Conservation (phyloP, 2,888 invertebrate genomes). For the Drosophila rellima region DNA sequence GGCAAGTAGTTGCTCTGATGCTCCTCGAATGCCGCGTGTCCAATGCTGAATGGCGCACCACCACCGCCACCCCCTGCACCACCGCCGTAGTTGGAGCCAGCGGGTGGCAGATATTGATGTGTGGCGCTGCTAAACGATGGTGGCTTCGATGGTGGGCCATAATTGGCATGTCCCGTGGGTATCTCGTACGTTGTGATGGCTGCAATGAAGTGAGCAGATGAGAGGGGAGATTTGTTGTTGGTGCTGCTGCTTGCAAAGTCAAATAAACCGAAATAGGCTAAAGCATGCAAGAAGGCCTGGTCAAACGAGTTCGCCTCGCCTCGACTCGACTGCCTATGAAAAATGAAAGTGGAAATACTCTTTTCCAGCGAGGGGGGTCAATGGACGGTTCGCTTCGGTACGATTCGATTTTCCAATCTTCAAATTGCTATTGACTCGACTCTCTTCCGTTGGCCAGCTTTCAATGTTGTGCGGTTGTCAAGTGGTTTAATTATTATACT, state of each 20-base stretch:
- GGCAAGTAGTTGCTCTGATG: constrained; percentile 84
- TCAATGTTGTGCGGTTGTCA: constrained; percentile 45
- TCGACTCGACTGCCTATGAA: not conserved
- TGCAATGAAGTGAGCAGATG: constrained; percentile 55
- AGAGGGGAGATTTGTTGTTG: constrained; percentile 6
- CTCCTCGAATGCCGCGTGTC: constrained; percentile 84
- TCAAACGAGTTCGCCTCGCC: constrained; percentile 61
- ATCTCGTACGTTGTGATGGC: constrained; percentile 85
- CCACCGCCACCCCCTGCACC: constrained; percentile 73
- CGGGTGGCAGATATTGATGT: constrained; percentile 84
- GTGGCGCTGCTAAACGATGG: constrained; percentile 83
- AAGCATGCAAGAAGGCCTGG: constrained; percentile 42
- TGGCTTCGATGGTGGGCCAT: constrained; percentile 85
- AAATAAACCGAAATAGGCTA: constrained; percentile 57
- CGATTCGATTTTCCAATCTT: not conserved
- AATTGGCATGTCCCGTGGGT: constrained; percentile 82
- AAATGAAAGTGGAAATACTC: constrained; percentile 71
- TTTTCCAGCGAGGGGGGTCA: constrained; percentile 45
- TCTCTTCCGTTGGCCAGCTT: constrained; percentile 53
- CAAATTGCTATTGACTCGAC: constrained; percentile 17
- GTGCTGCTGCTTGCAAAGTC: constrained; percentile 28
- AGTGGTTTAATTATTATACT: constrained; percentile 53
- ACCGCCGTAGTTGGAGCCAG: constrained; percentile 67
- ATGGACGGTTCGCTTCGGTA: constrained; percentile 48
- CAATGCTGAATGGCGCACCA: constrained; percentile 81